These are phyloP conservation scores for Apodemia mormo DNA, from an alignment of 2,888 invertebrate genomes.

Conservation along the genomic window DNA sequence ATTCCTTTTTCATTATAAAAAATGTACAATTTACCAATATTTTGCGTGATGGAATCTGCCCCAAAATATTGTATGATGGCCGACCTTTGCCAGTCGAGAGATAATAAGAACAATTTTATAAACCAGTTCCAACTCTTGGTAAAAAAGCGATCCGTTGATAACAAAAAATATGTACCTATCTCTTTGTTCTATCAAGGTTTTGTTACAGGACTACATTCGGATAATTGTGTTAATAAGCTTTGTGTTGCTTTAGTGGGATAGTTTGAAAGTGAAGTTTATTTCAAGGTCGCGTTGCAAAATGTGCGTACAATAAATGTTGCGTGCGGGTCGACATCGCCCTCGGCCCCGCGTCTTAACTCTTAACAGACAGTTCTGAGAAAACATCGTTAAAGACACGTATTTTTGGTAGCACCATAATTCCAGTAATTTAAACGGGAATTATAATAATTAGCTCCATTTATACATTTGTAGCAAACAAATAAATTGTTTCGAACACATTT, in stretches of 20 bases:
- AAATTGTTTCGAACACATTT: slow-evolving; percentile 68
- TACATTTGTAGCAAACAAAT: slow-evolving; percentile 80
- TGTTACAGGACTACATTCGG: slow-evolving; percentile 20
- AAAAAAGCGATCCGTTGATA: slow-evolving; percentile 63
- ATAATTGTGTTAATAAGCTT: slow-evolving; percentile 1
- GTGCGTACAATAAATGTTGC: slow-evolving; percentile 42
- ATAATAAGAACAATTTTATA: slow-evolving; percentile 78
- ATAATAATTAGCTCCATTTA: slow-evolving; percentile 80
- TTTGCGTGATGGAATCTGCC: slow-evolving; percentile 78
- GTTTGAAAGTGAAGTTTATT: slow-evolving; percentile 41
- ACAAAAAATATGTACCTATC: slow-evolving; percentile 60
- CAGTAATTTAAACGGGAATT: slow-evolving; percentile 79
- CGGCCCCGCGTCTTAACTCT: slow-evolving; percentile 50
- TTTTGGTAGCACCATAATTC: slow-evolving; percentile 81
- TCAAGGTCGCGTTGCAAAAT: slow-evolving; percentile 62
- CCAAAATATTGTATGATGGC: slow-evolving; percentile 66
- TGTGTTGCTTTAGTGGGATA: slow-evolving; percentile 8
- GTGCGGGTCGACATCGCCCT: slow-evolving; percentile 53
- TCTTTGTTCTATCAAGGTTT: slow-evolving; percentile 39
- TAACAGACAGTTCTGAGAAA: slow-evolving; percentile 72
- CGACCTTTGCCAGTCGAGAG: slow-evolving; percentile 72
- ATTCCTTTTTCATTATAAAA: slow-evolving; percentile 32
- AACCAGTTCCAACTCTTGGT: slow-evolving; percentile 68
- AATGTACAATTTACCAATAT: slow-evolving; percentile 53
- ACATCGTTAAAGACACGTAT: slow-evolving; percentile 80